Base-by-base conservation (phyloP, 2,797 vertebrate species). In the Enteromius anoplus region DNA sequence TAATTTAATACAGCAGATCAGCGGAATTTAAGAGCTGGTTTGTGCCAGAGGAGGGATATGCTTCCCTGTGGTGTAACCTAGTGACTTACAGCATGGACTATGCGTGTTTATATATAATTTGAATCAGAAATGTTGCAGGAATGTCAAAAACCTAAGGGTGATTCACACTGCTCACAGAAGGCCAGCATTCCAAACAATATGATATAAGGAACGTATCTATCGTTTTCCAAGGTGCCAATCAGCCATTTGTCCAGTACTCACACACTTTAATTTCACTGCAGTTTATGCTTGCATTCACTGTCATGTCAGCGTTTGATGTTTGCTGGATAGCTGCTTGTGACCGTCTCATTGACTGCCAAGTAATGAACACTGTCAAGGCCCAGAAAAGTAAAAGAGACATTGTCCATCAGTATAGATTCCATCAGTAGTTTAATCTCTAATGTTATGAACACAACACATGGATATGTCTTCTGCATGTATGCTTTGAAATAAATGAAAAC, bases 1-100 rank as follows among this genome's bases (percentile, higher is more conserved):
- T 92, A 92, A 91, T 86, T 78, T 86, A 92, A 89, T 88, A 87
- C 89, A 88, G 82, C 75, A 75, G 53, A 62, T 85, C 80, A 62
- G 34, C 80, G 84, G 89, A 90, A 91, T 92, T 88, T 90, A 90
- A 91, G 88, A 92, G 88, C 82, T 85, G 73, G 81, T 86, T 81
- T 89, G 87, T 83, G 87, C 87, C 85, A 85, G 76, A 76, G 84
- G 75, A 86, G 77, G 78, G 78, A 91, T 88, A 88, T 85, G 78
- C 84, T 84, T 72, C 79, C 83, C 85, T 86, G 72, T 88, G 85
- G 86, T 83, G 85, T 64, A 71, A 73, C 78, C 77, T 85, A 83
- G 86, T 80, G 85, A 87, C 71, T 78, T 81, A 82, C 77, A 87
- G 79, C 70, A 53, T 81, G 84, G 53, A 29, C 12, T 15, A 7